A percentile compares a stretch with the other conserved stretches of the same genome.
These are phyloP conservation scores for Neuroscelio doddi DNA, from an alignment of 2,888 invertebrate genomes.

Conservation along the genomic window DNA sequence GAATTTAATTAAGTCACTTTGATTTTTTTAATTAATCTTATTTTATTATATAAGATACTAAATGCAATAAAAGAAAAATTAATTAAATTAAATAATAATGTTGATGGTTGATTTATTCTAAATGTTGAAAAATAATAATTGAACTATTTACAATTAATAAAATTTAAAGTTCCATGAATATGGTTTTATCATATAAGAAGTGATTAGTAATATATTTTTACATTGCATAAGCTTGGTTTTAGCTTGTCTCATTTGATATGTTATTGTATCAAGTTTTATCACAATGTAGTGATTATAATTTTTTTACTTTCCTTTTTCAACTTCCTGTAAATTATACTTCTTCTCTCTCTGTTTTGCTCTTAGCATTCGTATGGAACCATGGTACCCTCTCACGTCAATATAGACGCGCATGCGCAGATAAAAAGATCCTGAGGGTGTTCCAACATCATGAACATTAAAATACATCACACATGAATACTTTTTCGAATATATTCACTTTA, in stretches of 20 bases:
- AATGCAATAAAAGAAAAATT: too few relatives aligned
- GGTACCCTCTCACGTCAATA: conserved; percentile 64
- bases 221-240: too few relatives aligned
- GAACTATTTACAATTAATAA: neutral
- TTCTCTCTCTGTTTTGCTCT: conserved; percentile 58
- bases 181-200: neutral
- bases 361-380: conserved; percentile 54
- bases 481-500: too few relatives aligned
- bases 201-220: too few relatives aligned
- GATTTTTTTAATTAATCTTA: too few relatives aligned
- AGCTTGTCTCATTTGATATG: neutral
- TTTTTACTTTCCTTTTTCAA: conserved; percentile 23
- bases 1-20: too few relatives aligned
- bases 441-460: conserved; percentile 23
- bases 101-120: neutral
- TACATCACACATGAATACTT: neutral
- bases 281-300: conserved; percentile 1
- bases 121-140: neutral
- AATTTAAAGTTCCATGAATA: neutral
- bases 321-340: conserved; percentile 18
- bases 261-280: conserved; percentile 10
- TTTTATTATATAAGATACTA: too few relatives aligned
- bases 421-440: conserved; percentile 37
- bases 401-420: conserved; percentile 62
- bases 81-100: too few relatives aligned